These are phyloP conservation scores for Acomys russatus DNA, from an alignment of 2,797 vertebrate genomes.

Conservation along the genomic window DNA sequence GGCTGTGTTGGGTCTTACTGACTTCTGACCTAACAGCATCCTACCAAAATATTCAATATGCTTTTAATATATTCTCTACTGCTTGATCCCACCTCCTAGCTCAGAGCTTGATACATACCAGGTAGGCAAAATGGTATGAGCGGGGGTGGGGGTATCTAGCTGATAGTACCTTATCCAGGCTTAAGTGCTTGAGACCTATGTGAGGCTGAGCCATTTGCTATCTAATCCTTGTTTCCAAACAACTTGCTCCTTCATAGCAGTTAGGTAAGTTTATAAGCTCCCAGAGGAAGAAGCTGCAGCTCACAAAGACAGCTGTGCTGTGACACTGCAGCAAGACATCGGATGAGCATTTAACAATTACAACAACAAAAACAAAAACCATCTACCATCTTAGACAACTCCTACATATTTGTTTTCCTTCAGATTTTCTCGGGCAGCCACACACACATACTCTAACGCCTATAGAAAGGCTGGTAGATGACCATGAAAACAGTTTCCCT, in stretches of 20 bases:
- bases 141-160: conserved; percentile 3
- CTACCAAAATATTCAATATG: background rate
- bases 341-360: background rate
- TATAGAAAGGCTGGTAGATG: background rate
- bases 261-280: background rate
- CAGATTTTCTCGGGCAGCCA: background rate
- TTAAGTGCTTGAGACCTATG: background rate
- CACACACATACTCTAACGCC: background rate
- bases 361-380: background rate
- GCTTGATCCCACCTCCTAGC: background rate
- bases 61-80: background rate
- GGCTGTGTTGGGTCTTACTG: background rate
- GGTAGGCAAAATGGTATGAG: conserved; percentile 21
- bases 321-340: background rate
- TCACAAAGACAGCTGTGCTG: background rate
- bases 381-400: conserved; percentile 15
- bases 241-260: conserved; percentile 17
- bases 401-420: background rate
- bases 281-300: background rate
- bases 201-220: background rate
- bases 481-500: conserved; percentile 28
- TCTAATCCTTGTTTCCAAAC: conserved; percentile 28
- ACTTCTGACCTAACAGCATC: background rate
- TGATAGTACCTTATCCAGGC: background rate
- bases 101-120: background rate